phyloP scores from a whole-genome alignment of 2,888 invertebrate species.

The Diaphora mendica region DNA sequence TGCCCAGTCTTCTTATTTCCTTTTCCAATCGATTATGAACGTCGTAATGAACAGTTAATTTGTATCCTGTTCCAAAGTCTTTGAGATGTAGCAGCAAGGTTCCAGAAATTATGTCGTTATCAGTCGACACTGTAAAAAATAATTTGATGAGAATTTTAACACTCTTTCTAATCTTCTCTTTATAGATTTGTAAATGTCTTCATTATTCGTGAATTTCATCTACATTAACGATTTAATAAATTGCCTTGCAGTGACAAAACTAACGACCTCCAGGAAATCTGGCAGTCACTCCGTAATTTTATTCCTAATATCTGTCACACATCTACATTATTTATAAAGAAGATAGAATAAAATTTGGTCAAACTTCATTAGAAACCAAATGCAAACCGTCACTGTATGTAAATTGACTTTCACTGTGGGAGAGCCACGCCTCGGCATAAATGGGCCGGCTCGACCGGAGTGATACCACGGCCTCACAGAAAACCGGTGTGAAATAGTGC shows the following conservation, averaged over 20 bases:
- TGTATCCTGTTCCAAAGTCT: slow-evolving; percentile 84
- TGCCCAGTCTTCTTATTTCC: slow-evolving; percentile 82
- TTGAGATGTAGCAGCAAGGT: slow-evolving; percentile 83
- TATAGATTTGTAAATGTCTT: neutral
- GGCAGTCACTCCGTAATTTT: neutral
- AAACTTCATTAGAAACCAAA: too few species aligned
- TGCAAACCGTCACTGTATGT: too few species aligned
- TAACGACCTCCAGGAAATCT: slow-evolving; percentile 58
- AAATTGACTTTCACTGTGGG: too few species aligned
- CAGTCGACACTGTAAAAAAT: slow-evolving; percentile 63
- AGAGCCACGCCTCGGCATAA: too few species aligned
- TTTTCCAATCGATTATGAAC: slow-evolving; percentile 81
- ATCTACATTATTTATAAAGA: too few species aligned
- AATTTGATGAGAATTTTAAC: neutral
- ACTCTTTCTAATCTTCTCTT: neutral
- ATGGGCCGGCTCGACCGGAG: too few species aligned
- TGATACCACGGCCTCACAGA: too few species aligned
- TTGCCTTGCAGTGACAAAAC: slow-evolving; percentile 28
- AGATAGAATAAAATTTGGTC: too few species aligned
- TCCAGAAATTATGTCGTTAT: slow-evolving; percentile 76
- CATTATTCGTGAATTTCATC: neutral
- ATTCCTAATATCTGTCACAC: neutral
- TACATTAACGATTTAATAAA: neutral
- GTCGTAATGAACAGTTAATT: slow-evolving; percentile 86
- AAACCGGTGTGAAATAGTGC: too few species aligned